These are phyloP conservation scores for Cliona cf. orientalis DNA, from an alignment of 37 sponge, comb jelly and placozoan species.

Conservation along the genomic window DNA sequence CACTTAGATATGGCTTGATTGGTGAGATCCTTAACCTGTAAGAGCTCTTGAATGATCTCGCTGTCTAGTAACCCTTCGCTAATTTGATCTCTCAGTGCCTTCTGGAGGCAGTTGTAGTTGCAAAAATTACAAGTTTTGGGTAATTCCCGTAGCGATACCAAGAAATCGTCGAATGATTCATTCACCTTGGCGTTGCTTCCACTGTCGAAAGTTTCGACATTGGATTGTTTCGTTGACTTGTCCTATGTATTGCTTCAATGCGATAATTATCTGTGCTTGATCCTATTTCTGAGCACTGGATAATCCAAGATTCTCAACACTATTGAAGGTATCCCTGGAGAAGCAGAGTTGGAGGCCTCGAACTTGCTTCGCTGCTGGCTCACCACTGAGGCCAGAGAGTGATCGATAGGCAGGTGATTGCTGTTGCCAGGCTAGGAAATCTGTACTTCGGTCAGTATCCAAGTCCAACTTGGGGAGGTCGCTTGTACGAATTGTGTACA, in stretches of 20 bases:
- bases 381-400: slow-evolving; percentile 8
- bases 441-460: background rate
- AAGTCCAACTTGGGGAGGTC: slow-evolving; percentile 3
- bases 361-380: slow-evolving; percentile 1
- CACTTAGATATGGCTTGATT: too few species aligned
- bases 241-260: slow-evolving; percentile 2
- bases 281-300: background rate
- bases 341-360: too few species aligned
- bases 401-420: background rate
- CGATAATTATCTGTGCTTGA: background rate
- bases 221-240: background rate
- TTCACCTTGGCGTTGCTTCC: background rate
- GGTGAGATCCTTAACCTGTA: too few species aligned
- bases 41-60: too few species aligned
- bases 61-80: too few species aligned
- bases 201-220: background rate
- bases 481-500: background rate
- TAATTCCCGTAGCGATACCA: background rate
- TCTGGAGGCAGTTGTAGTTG: background rate
- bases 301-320: too few species aligned
- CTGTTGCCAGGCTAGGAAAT: too few species aligned
- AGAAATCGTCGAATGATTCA: slow-evolving; percentile 8
- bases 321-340: too few species aligned
- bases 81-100: too few species aligned
- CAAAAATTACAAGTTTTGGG: slow-evolving; percentile 5